Conservation (phyloP, 2,113 vertebrate genomes). For the Chaetorhynchus papuensis region DNA sequence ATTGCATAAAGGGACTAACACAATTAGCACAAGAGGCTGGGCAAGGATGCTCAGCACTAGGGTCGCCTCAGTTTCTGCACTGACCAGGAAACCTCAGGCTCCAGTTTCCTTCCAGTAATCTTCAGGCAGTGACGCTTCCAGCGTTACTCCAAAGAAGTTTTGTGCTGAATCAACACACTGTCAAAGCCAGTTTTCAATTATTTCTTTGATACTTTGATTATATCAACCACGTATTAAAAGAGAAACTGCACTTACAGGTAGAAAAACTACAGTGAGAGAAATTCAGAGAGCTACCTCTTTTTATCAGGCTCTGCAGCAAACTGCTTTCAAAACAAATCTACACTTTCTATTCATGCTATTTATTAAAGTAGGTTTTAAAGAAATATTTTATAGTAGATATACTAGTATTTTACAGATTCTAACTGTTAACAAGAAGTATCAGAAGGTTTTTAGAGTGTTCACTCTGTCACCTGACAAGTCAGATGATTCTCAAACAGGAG, state of each 20-base stretch:
- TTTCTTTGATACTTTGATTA: not conserved
- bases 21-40: not conserved
- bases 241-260: not conserved
- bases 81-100: not conserved
- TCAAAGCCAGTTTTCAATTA: not conserved
- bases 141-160: not conserved
- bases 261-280: not conserved
- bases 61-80: not conserved
- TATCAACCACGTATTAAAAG: fast-evolving
- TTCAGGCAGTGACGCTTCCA: not conserved
- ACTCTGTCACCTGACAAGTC: not conserved
- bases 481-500: not conserved
- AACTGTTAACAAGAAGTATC: not conserved
- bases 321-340: not conserved
- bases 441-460: not conserved
- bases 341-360: not conserved
- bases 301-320: not conserved
- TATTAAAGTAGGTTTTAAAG: not conserved
- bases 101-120: not conserved
- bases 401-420: not conserved
- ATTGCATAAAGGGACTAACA: not conserved
- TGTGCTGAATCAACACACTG: not conserved
- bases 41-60: not conserved
- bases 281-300: not conserved
- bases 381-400: not conserved